Percentiles rank a stretch among this genome's conserved stretches.
These are phyloP conservation scores for Acrossocheilus fasciatus DNA, from an alignment of 2,797 vertebrate species.

Conservation along the genomic window DNA sequence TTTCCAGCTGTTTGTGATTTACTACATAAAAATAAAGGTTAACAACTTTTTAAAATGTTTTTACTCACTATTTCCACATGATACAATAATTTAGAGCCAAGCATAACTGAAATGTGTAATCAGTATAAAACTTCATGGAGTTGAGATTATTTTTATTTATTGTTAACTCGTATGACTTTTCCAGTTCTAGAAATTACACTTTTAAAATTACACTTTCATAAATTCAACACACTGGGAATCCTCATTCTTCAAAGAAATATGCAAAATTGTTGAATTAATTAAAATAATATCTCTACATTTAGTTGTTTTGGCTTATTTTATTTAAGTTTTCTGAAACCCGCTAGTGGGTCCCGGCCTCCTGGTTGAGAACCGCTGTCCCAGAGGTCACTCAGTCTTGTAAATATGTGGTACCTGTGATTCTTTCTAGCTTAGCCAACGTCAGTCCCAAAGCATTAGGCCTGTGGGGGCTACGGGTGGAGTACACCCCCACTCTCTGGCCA, in stretches of 20 bases:
- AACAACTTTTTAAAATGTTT: neutral
- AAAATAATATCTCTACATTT: neutral
- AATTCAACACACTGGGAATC: neutral
- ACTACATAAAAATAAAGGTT: neutral
- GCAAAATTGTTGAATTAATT: neutral
- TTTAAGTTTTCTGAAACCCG: neutral
- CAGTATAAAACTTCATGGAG: neutral
- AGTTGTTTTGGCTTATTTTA: neutral
- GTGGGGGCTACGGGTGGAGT: conserved; percentile 90
- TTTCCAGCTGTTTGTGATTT: neutral
- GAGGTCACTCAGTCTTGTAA: neutral
- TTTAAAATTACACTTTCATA: neutral
- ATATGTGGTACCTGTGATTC: conserved; percentile 75
- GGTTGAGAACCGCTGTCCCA: neutral
- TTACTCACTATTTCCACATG: no score
- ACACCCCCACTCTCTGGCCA: conserved; percentile 85
- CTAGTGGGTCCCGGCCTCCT: neutral
- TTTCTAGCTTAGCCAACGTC: conserved; percentile 86
- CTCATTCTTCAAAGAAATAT: neutral
- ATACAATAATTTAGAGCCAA: neutral
- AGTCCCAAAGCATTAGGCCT: conserved; percentile 88
- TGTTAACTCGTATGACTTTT: neutral
- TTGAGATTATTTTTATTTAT: neutral
- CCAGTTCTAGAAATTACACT: neutral
- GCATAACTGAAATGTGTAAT: neutral